Percentiles rank a stretch among this genome's conserved stretches.
These are phyloP conservation scores for Catalaphyllia jardinei DNA, from an alignment of 64 coral and sea anemone species.

Conservation along the genomic window DNA sequence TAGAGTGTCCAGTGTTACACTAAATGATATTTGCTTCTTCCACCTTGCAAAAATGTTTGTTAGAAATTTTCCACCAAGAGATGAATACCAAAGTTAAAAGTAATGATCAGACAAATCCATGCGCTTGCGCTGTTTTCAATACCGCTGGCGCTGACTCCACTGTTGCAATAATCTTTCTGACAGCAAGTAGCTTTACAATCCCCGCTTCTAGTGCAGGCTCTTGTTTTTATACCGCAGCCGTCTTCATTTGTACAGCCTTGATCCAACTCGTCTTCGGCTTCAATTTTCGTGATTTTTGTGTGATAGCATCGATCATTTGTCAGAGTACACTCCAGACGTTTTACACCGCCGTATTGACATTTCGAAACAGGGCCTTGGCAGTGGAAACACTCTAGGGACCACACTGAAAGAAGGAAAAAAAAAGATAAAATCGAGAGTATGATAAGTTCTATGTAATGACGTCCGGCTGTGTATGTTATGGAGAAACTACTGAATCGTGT, in stretches of 20 bases:
- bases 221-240: neutral
- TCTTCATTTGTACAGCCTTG: conserved; percentile 38
- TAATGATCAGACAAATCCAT: neutral
- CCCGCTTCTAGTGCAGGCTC: neutral
- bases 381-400: conserved; percentile 14
- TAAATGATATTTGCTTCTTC: no score
- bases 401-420: conserved; percentile 4
- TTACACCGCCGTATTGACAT: neutral
- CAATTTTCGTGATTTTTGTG: neutral
- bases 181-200: conserved; percentile 9
- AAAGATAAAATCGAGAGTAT: neutral
- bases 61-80: no score
- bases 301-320: neutral
- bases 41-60: no score
- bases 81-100: no score
- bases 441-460: no score
- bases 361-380: neutral
- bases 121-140: neutral
- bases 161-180: neutral
- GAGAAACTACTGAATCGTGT: no score
- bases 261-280: neutral
- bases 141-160: neutral
- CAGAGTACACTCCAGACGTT: neutral
- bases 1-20: no score
- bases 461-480: no score